Evolutionary conservation across 2,797 vertebrate genomes (phyloP).

Genomic region (Otolemur crassicaudatus): DNA sequence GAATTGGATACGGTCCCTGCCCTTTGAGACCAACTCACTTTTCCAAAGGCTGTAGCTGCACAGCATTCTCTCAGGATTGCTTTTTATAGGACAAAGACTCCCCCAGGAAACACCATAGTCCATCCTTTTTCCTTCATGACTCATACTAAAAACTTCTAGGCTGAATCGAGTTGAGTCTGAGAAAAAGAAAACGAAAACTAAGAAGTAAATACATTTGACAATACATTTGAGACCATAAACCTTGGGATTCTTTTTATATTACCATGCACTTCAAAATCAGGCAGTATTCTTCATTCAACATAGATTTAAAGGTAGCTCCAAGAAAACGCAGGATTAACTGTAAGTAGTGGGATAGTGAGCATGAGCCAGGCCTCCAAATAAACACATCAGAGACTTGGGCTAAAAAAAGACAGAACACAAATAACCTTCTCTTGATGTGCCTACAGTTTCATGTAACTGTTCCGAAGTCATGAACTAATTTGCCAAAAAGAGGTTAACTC

Average conservation of each 20-base stretch:
- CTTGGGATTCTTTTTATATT: constrained; percentile 73
- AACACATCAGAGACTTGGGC: constrained; percentile 73
- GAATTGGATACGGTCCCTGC: background rate
- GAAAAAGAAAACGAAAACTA: background rate
- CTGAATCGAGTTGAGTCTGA: background rate
- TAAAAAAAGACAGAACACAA: constrained; percentile 81
- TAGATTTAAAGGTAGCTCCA: constrained; percentile 81
- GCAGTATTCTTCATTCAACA: constrained; percentile 68
- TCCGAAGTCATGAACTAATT: constrained; percentile 77
- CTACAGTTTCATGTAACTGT: constrained; percentile 69
- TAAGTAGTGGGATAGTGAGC: constrained; percentile 61
- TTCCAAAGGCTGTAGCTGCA: background rate
- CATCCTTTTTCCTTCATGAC: background rate
- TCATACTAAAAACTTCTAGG: constrained; percentile 48
- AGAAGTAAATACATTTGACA: constrained; percentile 75
- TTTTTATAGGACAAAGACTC: background rate
- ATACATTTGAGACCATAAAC: constrained; percentile 76
- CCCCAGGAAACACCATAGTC: background rate
- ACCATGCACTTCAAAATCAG: constrained; percentile 61
- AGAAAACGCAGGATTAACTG: constrained; percentile 80
- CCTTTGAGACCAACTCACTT: background rate
- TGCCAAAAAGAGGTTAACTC: constrained; percentile 77
- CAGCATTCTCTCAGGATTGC: rapidly evolving
- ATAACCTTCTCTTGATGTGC: constrained; percentile 68
- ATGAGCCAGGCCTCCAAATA: constrained; percentile 79